Percentiles rank a stretch among this genome's conserved stretches.
Evolutionary conservation across 2,797 vertebrate genomes (phyloP).

Genomic region (Tragopan temminckii): DNA sequence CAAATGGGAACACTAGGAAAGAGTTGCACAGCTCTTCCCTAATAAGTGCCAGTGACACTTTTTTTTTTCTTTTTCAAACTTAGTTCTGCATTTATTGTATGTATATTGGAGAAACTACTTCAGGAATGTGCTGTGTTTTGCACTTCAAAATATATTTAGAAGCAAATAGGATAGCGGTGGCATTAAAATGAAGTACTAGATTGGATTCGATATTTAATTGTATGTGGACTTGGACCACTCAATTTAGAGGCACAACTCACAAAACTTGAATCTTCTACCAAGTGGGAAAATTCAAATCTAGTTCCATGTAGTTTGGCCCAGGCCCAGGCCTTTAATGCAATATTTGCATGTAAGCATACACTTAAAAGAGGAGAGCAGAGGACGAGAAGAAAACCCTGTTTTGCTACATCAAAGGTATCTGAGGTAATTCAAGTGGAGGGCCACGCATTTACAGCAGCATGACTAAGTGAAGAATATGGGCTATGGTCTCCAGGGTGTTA

Average conservation of each 20-base stretch:
- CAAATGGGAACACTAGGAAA: not conserved
- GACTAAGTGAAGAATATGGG: not conserved
- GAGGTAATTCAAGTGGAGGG: not conserved
- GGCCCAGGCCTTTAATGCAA: not conserved
- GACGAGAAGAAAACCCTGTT: not conserved
- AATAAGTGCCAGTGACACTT: not conserved
- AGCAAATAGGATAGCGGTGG: not conserved
- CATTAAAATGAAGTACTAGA: not conserved
- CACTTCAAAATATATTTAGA: not conserved
- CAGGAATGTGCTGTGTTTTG: not conserved
- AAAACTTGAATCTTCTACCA: not conserved
- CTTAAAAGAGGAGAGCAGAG: not conserved
- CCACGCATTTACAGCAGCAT: not conserved
- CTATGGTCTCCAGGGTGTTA: not conserved
- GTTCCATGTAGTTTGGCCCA: not conserved
- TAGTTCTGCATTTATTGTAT: not conserved
- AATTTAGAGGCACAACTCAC: not conserved
- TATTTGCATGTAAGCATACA: not conserved
- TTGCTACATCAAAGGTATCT: not conserved
- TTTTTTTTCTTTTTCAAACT: not conserved
- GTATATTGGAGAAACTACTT: not conserved
- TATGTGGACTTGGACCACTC: not conserved
- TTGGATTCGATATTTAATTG: not conserved
- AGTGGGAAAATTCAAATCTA: not conserved
- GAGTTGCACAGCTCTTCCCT: not conserved